Evolutionary conservation across 2,888 invertebrate genomes (phyloP).

Genomic region (Stenolophus ochropezus): DNA sequence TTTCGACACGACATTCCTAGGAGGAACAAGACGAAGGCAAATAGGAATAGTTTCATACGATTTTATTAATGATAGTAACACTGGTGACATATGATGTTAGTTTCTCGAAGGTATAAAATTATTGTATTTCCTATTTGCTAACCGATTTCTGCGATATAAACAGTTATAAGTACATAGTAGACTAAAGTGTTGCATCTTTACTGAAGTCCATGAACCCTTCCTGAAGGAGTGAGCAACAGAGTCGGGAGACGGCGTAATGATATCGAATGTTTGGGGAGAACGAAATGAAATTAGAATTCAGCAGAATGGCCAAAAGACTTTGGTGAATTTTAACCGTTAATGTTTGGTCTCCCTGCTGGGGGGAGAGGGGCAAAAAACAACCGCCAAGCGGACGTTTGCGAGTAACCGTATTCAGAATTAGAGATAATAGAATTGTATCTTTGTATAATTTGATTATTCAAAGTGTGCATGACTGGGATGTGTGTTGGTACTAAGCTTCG

Average conservation of each 20-base stretch:
- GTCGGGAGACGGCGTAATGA: constrained; percentile 47
- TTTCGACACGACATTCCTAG: too few species aligned
- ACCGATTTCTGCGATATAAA: too few species aligned
- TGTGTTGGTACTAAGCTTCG: constrained; percentile 29
- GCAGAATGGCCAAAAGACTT: constrained; percentile 52
- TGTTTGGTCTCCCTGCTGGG: constrained; percentile 47
- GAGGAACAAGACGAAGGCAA: too few species aligned
- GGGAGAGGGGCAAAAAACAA: constrained; percentile 44
- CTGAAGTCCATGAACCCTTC: constrained; percentile 30
- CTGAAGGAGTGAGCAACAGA: background rate
- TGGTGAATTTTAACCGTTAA: constrained; percentile 57
- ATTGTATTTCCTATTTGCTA: too few species aligned
- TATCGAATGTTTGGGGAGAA: constrained; percentile 54
- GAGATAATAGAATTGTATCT: constrained; percentile 59
- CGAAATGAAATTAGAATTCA: constrained; percentile 59
- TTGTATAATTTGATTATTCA: constrained; percentile 59
- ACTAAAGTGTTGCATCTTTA: background rate
- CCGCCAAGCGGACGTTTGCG: constrained; percentile 50
- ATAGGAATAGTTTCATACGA: too few species aligned
- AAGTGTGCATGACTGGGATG: constrained; percentile 52
- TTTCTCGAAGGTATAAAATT: too few species aligned
- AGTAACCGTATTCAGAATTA: constrained; percentile 57
- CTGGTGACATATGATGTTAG: too few species aligned
- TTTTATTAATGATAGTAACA: too few species aligned
- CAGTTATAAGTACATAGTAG: too few species aligned